A percentile compares a stretch with the other conserved stretches of the same genome.
phyloP scores from a whole-genome alignment of 1,140 invertebrate genomes.

The Sogatella furcifera region DNA sequence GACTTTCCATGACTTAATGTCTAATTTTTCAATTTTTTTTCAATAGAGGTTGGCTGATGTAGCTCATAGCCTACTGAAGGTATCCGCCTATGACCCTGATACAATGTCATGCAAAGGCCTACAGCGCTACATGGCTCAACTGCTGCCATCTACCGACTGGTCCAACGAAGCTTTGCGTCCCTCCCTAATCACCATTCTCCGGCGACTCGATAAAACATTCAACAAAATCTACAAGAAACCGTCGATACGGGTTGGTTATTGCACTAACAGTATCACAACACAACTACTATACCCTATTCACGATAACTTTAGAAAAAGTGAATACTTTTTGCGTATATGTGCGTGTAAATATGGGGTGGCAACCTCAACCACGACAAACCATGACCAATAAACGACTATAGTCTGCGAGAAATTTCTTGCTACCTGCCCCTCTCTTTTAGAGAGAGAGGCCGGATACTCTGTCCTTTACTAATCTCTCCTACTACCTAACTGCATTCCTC shows the following conservation, averaged over 20 bases:
- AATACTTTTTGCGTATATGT: no score
- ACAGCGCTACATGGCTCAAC: constrained; percentile 87
- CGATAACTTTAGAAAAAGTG: no score
- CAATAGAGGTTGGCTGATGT: constrained; percentile 87
- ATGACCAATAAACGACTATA: no score
- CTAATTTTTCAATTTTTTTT: constrained; percentile 14
- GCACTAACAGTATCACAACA: no score
- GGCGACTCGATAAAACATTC: constrained; percentile 93
- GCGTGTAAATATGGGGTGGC: no score
- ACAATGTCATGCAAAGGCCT: constrained; percentile 81
- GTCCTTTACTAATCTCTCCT: no score
- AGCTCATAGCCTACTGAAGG: constrained; percentile 90
- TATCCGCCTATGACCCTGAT: constrained; percentile 92
- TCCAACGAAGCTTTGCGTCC: constrained; percentile 87
- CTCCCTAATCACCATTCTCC: constrained; percentile 80
- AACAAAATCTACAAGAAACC: constrained; percentile 94
- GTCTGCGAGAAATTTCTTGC: no score
- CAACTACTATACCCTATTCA: no score
- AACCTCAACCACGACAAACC: no score
- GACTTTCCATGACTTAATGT: constrained; percentile 1
- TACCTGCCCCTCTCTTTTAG: no score
- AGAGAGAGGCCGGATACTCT: no score
- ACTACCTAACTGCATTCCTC: no score
- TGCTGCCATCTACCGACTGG: constrained; percentile 94
- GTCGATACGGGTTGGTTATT: constrained; percentile 56